Percentiles rank a stretch among this genome's conserved stretches.
Conservation (phyloP, 2,113 vertebrate genomes). For the Orycteropus afer region DNA sequence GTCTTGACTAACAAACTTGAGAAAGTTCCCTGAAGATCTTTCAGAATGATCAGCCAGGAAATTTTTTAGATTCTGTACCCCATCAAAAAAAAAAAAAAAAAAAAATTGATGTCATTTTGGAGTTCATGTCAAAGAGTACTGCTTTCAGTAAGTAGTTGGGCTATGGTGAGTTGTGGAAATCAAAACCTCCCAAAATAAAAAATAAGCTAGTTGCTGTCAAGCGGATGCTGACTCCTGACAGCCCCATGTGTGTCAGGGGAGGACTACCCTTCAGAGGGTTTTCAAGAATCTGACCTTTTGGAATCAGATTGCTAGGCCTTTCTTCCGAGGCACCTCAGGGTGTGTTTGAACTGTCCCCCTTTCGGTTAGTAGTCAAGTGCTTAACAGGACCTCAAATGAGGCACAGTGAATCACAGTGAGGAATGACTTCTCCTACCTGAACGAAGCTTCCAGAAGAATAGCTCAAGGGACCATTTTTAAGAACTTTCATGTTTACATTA, state of each 20-base stretch:
- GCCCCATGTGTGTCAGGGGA: not conserved
- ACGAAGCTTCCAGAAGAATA: not conserved
- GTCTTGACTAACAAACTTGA: slow-evolving; percentile 46
- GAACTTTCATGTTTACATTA: not conserved
- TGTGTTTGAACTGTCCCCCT: not conserved
- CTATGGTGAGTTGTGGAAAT: not conserved
- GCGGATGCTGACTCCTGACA: not conserved
- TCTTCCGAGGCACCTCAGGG: not conserved
- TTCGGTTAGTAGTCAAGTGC: not conserved
- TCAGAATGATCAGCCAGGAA: not conserved
- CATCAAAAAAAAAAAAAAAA: slow-evolving; percentile 40
- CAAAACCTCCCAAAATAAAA: not conserved
- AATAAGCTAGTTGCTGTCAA: not conserved
- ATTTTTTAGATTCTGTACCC: not conserved
- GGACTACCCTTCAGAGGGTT: not conserved
- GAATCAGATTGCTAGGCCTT: not conserved
- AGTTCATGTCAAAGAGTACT: not conserved
- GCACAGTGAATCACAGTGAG: not conserved
- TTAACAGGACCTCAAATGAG: not conserved
- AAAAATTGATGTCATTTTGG: too few species aligned
- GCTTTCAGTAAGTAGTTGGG: not conserved
- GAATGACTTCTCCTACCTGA: not conserved
- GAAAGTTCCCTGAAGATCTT: not conserved
- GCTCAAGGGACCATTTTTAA: not conserved
- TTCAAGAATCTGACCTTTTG: not conserved